Conservation (phyloP, 2,797 vertebrate genomes). For the Fistularia tabacaria region DNA sequence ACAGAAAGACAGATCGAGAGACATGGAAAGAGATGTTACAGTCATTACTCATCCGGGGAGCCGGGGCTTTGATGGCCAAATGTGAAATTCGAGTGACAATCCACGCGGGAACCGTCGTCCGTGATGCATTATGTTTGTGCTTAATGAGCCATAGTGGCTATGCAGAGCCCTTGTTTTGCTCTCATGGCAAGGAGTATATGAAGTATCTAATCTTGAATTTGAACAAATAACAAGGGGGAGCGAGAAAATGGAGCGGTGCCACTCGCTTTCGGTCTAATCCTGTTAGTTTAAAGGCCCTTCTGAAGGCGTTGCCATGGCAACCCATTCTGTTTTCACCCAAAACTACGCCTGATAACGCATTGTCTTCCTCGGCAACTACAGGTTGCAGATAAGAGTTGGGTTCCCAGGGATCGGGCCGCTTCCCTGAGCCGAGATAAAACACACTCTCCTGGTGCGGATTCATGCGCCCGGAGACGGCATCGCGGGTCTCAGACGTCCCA, state of each 20-base stretch:
- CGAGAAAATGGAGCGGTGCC: slow-evolving; percentile 46
- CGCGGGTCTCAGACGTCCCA: slow-evolving; percentile 4
- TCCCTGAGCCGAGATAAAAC: too few species aligned
- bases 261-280: slow-evolving; percentile 69
- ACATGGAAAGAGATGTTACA: slow-evolving; percentile 54
- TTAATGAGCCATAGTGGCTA: slow-evolving; percentile 52
- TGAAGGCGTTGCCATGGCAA: slow-evolving; percentile 71
- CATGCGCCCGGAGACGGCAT: too few species aligned
- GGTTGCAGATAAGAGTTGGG: slow-evolving; percentile 37
- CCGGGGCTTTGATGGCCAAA: slow-evolving; percentile 57
- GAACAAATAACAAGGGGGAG: slow-evolving; percentile 42
- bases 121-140: slow-evolving; percentile 61
- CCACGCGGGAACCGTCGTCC: slow-evolving; percentile 51
- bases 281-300: slow-evolving; percentile 63
- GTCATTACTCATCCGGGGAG: slow-evolving; percentile 54
- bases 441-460: too few species aligned
- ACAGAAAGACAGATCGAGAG: slow-evolving; percentile 29
- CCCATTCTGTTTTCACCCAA: slow-evolving; percentile 60
- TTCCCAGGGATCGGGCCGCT: slow-evolving; percentile 4
- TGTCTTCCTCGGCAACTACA: slow-evolving; percentile 35
- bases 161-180: slow-evolving; percentile 61
- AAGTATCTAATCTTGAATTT: slow-evolving; percentile 67
- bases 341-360: slow-evolving; percentile 47
- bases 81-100: slow-evolving; percentile 71
- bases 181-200: slow-evolving; percentile 48